phyloP scores from a whole-genome alignment of 2,113 vertebrate species.

The Oenanthe melanoleuca region DNA sequence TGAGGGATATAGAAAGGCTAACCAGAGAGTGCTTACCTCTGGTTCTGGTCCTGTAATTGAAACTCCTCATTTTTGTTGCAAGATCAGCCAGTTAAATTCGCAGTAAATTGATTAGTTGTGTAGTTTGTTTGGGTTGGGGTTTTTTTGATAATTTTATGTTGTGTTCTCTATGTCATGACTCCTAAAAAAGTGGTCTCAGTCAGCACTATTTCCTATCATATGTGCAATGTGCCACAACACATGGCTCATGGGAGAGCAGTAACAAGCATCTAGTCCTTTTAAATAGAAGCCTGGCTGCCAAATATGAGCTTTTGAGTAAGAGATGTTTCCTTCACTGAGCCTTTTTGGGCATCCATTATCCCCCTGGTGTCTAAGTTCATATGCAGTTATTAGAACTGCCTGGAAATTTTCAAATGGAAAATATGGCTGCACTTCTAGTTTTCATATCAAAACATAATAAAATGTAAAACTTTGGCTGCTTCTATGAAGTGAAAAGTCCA shows the following conservation, averaged over 20 bases:
- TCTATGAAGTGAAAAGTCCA: not conserved
- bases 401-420: not conserved
- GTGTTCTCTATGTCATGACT: not conserved
- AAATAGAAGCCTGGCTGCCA: not conserved
- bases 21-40: not conserved
- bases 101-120: not conserved
- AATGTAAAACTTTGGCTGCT: not conserved
- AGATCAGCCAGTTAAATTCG: not conserved
- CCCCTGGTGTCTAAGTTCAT: not conserved
- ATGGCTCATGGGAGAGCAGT: not conserved
- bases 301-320: not conserved
- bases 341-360: not conserved
- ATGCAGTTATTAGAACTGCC: not conserved
- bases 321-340: not conserved
- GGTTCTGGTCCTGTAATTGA: not conserved
- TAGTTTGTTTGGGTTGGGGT: not conserved
- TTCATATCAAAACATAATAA: not conserved
- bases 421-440: not conserved
- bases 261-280: not conserved
- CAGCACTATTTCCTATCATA: not conserved
- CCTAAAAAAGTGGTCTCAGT: not conserved
- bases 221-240: not conserved
- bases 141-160: not conserved
- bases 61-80: not conserved
- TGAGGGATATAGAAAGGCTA: not conserved